phyloP scores from a whole-genome alignment of 2,797 vertebrate species.

The Propithecus deckenii region DNA sequence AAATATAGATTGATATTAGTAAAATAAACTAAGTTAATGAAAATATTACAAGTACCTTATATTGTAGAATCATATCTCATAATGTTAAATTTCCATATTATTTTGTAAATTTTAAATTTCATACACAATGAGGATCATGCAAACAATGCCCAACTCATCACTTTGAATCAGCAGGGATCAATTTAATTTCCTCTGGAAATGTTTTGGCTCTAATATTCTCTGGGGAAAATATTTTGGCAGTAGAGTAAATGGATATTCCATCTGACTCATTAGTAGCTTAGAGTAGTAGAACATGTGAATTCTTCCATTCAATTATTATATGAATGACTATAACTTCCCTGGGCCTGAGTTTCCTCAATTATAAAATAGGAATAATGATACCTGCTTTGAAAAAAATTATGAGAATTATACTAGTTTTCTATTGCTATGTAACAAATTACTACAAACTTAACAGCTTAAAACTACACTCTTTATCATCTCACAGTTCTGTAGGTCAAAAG shows the following conservation, averaged over 20 bases:
- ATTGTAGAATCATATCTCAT: background rate
- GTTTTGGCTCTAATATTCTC: background rate
- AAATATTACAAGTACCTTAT: background rate
- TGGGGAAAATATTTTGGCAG: background rate
- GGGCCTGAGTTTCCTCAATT: background rate
- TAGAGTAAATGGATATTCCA: background rate
- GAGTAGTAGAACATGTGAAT: background rate
- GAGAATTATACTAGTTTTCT: background rate
- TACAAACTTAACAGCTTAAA: background rate
- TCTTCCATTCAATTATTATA: background rate
- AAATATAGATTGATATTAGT: background rate
- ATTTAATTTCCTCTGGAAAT: background rate
- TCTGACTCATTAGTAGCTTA: background rate
- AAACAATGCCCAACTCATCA: background rate
- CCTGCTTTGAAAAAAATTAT: background rate
- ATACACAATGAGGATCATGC: background rate
- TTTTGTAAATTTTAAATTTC: background rate
- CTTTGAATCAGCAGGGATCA: background rate
- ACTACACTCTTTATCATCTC: background rate
- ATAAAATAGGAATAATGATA: background rate
- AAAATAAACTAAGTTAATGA: background rate
- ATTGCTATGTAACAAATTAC: background rate
- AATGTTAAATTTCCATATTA: background rate
- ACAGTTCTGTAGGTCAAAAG: background rate
- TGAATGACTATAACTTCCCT: background rate